A percentile compares a stretch with the other conserved stretches of the same genome.
Conservation (phyloP, 92 coral and sea anemone genomes). For the Siderastrea siderea region DNA sequence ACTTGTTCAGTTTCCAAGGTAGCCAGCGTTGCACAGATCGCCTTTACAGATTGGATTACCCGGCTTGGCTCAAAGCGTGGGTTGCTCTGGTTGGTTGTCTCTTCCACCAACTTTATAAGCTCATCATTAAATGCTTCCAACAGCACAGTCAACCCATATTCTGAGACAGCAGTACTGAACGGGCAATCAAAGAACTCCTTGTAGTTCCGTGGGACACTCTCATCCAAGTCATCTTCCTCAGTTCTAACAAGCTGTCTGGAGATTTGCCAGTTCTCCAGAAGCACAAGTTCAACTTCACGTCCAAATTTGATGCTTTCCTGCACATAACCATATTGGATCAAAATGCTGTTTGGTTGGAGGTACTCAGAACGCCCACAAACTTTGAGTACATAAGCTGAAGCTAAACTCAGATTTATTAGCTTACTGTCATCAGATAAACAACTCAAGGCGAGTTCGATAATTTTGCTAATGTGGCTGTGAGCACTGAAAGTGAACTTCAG, state of each 20-base stretch:
- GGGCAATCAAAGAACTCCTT: constrained; percentile 96
- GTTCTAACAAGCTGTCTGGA: constrained; percentile 86
- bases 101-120: constrained; percentile 80
- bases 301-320: constrained; percentile 88
- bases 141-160: constrained; percentile 89
- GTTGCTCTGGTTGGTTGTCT: constrained; percentile 62
- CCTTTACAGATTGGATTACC: constrained; percentile 90
- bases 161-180: constrained; percentile 87
- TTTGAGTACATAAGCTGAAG: constrained; percentile 77
- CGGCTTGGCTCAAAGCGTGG: constrained; percentile 93
- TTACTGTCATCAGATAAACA: constrained; percentile 75
- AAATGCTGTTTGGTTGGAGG: constrained; percentile 78
- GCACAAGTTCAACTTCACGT: constrained; percentile 83
- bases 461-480: constrained; percentile 75
- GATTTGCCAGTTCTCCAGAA: constrained; percentile 88
- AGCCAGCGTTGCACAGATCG: constrained; percentile 94
- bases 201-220: constrained; percentile 83
- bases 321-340: constrained; percentile 93
- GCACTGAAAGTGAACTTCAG: constrained; percentile 77
- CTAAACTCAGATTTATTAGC: constrained; percentile 40
- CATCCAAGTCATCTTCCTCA: constrained; percentile 82
- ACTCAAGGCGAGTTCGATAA: constrained; percentile 78
- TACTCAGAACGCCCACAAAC: constrained; percentile 97
- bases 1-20: constrained; percentile 88
- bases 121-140: constrained; percentile 90